Base-by-base conservation (phyloP, 2,797 vertebrate species). In the Distichodus sexfasciatus region DNA sequence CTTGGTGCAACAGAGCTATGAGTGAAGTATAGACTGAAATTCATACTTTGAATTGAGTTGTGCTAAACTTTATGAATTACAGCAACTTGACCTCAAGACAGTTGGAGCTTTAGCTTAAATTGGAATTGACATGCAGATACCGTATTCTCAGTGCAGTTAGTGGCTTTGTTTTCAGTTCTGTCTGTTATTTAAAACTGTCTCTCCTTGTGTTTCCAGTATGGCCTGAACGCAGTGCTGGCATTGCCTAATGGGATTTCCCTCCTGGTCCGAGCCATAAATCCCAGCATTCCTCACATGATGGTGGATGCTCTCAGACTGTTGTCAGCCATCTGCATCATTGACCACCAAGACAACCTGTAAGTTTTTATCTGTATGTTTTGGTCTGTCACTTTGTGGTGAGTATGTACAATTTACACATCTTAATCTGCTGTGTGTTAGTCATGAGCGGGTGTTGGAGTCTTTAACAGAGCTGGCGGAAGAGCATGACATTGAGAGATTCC, bases 311-410 rank as follows among this genome's bases (percentile, higher is more conserved):
- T 94, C 62, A 95, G 84, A 72, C 85, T 97, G 43, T 86, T 97
- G 6, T 97, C 95, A 76, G 95, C 94, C 66, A 92, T 97, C 67
- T 96, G 91, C 55, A 96, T 97, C 78, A 80, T 96, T 40, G 93
- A 94, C 1, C 89, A 92, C 50, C 85, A 88, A 9, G 93, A 94
- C 3, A 92, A 94, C 84, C 90, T 94, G 95, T 97, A 89, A 72
- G 90, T 81, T 14, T 12, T 11, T 46, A 9, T 17, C 2, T 11
- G n/a, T 26, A 3, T 14, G 1, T 57, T 15, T 21, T 21, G 21
- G 28, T 1, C 6, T 35, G 7, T 57, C 1, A 9, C 2, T 21
- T 15, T 35, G 15, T 41, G 9, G 8, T 47, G 44, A 9, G 7
- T 7, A 11, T 46, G 6, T 23, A 2, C 14, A 28, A 1, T 15